phyloP scores from a whole-genome alignment of 2,113 vertebrate genomes.

The Peucedramus taeniatus region DNA sequence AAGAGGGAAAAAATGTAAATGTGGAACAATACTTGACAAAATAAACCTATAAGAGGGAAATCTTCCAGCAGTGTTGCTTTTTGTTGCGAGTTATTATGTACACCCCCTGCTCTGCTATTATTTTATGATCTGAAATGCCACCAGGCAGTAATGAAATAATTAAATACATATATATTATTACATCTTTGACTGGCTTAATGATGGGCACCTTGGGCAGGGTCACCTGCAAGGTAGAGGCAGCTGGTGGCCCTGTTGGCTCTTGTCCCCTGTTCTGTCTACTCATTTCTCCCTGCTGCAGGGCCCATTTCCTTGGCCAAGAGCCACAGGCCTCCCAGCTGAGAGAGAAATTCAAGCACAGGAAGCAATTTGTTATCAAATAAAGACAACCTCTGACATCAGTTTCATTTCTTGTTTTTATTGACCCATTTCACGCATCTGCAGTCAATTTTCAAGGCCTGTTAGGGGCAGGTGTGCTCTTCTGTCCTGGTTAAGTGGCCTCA shows the following conservation, averaged over 20 bases:
- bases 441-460: conserved; percentile 32
- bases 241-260: background rate
- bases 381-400: conserved; percentile 8
- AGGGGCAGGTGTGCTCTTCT: background rate
- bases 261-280: background rate
- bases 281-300: background rate
- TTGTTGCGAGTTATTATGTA: background rate
- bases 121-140: background rate
- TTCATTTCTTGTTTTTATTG: conserved; percentile 59
- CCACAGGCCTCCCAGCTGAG: background rate
- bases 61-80: conserved; percentile 7
- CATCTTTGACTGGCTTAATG: background rate
- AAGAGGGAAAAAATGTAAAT: conserved; percentile 18
- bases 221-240: background rate
- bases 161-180: background rate
- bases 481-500: background rate
- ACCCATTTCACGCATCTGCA: background rate
- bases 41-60: conserved; percentile 5
- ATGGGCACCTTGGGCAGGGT: background rate
- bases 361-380: conserved; percentile 5
- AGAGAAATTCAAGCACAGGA: background rate
- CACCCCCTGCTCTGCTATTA: background rate
- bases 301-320: background rate
- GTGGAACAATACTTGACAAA: conserved; percentile 49
- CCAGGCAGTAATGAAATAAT: background rate